Percentiles rank a stretch among this genome's conserved stretches.
Evolutionary conservation across 2,113 vertebrate species (phyloP).

Genomic region (Pedetes capensis): DNA sequence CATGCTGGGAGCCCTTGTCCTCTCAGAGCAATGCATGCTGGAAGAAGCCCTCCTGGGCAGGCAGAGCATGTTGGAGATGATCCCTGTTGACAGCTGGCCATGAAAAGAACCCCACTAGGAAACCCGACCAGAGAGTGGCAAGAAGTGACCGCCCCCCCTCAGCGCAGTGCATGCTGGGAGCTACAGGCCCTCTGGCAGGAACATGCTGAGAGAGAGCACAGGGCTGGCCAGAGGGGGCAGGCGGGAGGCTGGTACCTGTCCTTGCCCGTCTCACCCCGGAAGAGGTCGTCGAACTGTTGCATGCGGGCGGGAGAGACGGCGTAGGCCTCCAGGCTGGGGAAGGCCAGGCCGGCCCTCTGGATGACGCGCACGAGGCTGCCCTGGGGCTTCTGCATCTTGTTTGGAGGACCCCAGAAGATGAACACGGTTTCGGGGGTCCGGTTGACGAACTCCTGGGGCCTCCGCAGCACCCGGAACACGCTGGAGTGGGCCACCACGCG

Average conservation of each 20-base stretch:
- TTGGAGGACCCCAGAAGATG: constrained; percentile 95
- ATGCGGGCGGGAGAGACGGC: constrained; percentile 89
- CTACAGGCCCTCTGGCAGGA: not conserved
- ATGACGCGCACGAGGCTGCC: constrained; percentile 90
- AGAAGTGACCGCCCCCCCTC: not conserved
- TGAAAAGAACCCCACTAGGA: not conserved
- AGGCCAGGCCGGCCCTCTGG: constrained; percentile 88
- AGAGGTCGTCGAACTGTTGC: constrained; percentile 93
- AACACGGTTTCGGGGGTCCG: constrained; percentile 86
- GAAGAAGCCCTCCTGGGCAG: not conserved
- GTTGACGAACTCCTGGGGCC: constrained; percentile 91
- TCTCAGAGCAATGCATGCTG: not conserved
- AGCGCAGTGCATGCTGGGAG: not conserved
- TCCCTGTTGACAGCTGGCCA: not conserved
- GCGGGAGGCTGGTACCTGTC: constrained; percentile 87
- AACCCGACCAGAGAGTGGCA: not conserved
- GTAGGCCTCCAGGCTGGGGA: constrained; percentile 90
- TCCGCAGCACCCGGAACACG: constrained; percentile 90
- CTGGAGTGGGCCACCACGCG: constrained; percentile 97
- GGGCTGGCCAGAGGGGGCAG: not conserved
- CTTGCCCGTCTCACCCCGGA: constrained; percentile 93
- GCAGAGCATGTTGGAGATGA: not conserved
- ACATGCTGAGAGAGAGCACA: not conserved
- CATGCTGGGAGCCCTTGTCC: not conserved
- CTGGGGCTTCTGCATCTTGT: constrained; percentile 90